Evolutionary conservation across 2,888 invertebrate species (phyloP), one percentile per base, ranked within the genome.

Genomic region (Stenodema calcarata): DNA sequence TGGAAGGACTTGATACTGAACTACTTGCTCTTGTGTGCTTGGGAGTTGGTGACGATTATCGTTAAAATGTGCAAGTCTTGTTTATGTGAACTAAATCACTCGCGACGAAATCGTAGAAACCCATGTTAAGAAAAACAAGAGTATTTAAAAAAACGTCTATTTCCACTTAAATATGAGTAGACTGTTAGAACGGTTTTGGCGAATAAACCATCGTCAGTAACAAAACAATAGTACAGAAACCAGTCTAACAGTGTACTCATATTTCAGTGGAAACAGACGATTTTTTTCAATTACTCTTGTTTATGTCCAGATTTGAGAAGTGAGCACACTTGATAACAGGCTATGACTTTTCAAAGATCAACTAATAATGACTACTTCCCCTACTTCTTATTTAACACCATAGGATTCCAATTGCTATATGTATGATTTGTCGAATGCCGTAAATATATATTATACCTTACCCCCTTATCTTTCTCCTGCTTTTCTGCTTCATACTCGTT

Each of bases 401-500:
- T 73, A 35, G 35, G 35, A 35, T 30, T 73, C 30, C 73, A 18
- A 35, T 41, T 30, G 35, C 73, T 73, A 73, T 30, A 70, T 35
- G 73, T 35, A 11, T 35, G 30, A 73, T 41, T 73, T 73, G 30
- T 73, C 35, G n/a, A 73, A 73, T 73, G 78, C 78, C 18, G 78
- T 44, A 27, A 44, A 44, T 44, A 44, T 47, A 62, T 1, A 54
- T 54, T 54, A 54, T 23, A 62, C 62, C 62, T 23, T 23, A 62
- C 23, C 62, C 23, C 11, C 18, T 41, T 78, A 78, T 78, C 78
- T 6, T 78, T 78, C 18, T 16, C 78, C 35, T 84, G 84, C 84
- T 84, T 84, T 70, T 30, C 23, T 84, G 84, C 84, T 86, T 86
- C 41, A n/a, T 78, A 42, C 62, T 23, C 35, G 28, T n/a, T 78